Percentiles rank a stretch among this genome's conserved stretches.
Evolutionary conservation across 1,140 invertebrate genomes (phyloP).

Genomic region (Aphis craccivora): DNA sequence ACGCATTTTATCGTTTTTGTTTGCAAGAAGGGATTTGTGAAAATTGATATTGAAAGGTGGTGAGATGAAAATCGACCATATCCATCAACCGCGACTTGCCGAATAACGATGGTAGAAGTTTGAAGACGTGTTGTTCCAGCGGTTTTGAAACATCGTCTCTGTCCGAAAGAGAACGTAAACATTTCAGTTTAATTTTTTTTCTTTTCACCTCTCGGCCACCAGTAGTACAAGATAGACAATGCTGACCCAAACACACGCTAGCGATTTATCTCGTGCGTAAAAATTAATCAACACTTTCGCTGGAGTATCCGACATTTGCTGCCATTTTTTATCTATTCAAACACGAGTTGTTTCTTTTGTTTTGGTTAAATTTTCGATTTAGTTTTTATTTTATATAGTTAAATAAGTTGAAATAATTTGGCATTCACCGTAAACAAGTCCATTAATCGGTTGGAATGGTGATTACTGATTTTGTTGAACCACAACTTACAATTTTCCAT

Average conservation of each 20-base stretch:
- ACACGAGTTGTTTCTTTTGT: not conserved
- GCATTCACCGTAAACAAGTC: not conserved
- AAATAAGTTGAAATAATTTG: not conserved
- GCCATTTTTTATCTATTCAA: not conserved
- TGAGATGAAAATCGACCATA: not conserved
- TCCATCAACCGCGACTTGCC: not conserved
- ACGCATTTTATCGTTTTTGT: not conserved
- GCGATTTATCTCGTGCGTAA: not conserved
- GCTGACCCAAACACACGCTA: not conserved
- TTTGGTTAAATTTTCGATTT: not conserved
- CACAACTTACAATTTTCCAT: no score
- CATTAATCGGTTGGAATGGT: no score
- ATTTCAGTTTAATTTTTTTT: not conserved
- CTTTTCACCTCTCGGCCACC: not conserved
- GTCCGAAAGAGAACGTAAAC: not conserved
- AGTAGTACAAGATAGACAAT: not conserved
- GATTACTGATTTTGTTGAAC: not conserved
- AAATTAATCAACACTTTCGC: conserved; percentile 15
- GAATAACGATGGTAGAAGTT: not conserved
- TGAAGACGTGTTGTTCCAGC: not conserved
- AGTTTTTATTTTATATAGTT: not conserved
- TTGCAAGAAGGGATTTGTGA: not conserved
- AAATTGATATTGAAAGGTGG: not conserved
- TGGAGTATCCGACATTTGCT: not conserved
- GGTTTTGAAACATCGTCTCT: not conserved